Evolutionary conservation across 2,113 vertebrate genomes (phyloP).

Genomic region (Ochotona curzoniae): DNA sequence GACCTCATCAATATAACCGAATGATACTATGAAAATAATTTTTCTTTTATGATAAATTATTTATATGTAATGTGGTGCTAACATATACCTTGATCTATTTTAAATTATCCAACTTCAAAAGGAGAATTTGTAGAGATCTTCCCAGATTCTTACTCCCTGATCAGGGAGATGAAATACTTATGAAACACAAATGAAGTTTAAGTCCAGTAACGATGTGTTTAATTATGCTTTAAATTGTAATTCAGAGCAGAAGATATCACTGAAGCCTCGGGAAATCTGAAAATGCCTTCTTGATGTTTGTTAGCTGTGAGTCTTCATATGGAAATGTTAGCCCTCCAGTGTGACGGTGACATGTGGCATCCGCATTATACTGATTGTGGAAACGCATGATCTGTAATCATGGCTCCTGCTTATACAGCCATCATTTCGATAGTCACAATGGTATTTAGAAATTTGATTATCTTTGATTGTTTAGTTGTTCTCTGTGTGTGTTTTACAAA

Average conservation of each 20-base stretch:
- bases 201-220: not conserved
- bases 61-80: not conserved
- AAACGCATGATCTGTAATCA: not conserved
- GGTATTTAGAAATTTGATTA: not conserved
- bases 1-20: too few relatives aligned
- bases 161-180: not conserved
- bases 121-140: not conserved
- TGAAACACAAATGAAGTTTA: not conserved
- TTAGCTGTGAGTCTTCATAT: not conserved
- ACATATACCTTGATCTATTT: not conserved
- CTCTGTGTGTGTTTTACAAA: not conserved
- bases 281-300: not conserved
- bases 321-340: not conserved
- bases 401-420: not conserved
- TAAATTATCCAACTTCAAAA: slow-evolving; percentile 1
- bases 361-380: not conserved
- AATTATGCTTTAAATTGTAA: not conserved
- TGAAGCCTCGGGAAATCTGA: not conserved
- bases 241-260: not conserved
- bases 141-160: not conserved
- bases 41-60: not conserved
- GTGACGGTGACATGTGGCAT: not conserved
- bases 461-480: not conserved
- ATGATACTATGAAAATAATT: too few relatives aligned
- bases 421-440: not conserved